A percentile compares a stretch with the other conserved stretches of the same genome.
Evolutionary conservation across 1,140 invertebrate species (phyloP).

Genomic region (Drosophila orosa): DNA sequence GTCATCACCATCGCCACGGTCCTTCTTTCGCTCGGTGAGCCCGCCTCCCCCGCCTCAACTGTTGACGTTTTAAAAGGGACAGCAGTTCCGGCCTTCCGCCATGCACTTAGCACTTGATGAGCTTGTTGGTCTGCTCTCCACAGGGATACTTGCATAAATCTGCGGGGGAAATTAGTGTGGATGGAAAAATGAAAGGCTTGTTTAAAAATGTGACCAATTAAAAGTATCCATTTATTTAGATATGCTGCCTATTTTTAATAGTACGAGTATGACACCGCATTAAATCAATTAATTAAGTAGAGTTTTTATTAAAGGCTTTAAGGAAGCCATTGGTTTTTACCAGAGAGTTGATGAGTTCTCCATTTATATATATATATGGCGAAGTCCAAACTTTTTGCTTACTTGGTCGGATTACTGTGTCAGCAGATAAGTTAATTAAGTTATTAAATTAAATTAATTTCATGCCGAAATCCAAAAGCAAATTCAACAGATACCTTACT

Average conservation of each 20-base stretch:
- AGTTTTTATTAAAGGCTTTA: background rate
- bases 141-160: conserved; percentile 37
- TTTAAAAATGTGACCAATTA: background rate
- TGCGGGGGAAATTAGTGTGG: background rate
- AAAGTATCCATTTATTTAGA: background rate
- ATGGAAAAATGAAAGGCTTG: background rate
- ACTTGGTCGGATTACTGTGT: too few relatives aligned
- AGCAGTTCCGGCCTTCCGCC: conserved; percentile 20
- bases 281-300: background rate
- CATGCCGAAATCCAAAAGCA: too few relatives aligned
- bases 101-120: conserved; percentile 21
- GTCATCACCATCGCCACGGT: background rate
- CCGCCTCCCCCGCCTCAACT: background rate
- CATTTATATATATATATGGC: too few relatives aligned
- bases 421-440: too few relatives aligned
- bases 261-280: too few relatives aligned
- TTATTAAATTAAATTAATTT: too few relatives aligned
- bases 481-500: too few relatives aligned
- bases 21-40: conserved; percentile 19
- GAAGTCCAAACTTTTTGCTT: too few relatives aligned
- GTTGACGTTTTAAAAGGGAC: conserved; percentile 23
- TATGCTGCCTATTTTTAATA: too few relatives aligned
- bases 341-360: too few relatives aligned
- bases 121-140: conserved; percentile 28
- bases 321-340: background rate